Base-by-base conservation (phyloP, 2,113 vertebrate species). In the Semnornis frantzii region DNA sequence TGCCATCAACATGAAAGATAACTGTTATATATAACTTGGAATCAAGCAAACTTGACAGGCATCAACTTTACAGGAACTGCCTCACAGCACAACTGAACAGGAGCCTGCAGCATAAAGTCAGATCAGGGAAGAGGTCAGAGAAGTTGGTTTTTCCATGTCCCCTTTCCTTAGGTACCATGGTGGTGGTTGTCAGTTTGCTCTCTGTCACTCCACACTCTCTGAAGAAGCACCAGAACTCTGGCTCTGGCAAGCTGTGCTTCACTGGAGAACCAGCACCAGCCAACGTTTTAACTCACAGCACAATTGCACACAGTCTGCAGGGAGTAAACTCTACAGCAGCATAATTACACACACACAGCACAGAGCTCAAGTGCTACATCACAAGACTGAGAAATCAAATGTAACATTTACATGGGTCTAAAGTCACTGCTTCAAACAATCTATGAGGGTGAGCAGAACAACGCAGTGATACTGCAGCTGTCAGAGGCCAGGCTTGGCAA, bases 381-480 rank as follows among this genome's bases (percentile, higher is more conserved):
- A 65, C 48, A 31, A n/a, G 37, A 31, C 17, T 19, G 23, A 64
- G 24, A 50, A n/a, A 7, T 54, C 31, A 28, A 69, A 33, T 5
- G 8, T 8, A 62, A 17, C 54, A 28, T 15, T 42, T 28, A 48
- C 31, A 31, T 0, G 21, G 12, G 17, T 42, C 63, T 25, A n/a
- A 75, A 69, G n/a, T 48, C 48, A 21, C 28, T 11, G 58, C 42
- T 65, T 11, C 8, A 46, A 65, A 25, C 4, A 4, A 69, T 39
- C 75, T 18, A 23, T 15, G 54, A 31, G 57, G 2, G 52, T 13
- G 42, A 52, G 30, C 62, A 84, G 73, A 50, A 39, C 46, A 17
- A 9, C 2, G 14, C 27, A 81, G 0, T 14, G 66, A 19, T 1
- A 7, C 27, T 8, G 9, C 42, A 23, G 30, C 4, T 60, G 11